Evolutionary conservation across 2,888 invertebrate species (phyloP), one percentile per base, ranked within the genome.

Genomic region (Lasioglossum calceatum): DNA sequence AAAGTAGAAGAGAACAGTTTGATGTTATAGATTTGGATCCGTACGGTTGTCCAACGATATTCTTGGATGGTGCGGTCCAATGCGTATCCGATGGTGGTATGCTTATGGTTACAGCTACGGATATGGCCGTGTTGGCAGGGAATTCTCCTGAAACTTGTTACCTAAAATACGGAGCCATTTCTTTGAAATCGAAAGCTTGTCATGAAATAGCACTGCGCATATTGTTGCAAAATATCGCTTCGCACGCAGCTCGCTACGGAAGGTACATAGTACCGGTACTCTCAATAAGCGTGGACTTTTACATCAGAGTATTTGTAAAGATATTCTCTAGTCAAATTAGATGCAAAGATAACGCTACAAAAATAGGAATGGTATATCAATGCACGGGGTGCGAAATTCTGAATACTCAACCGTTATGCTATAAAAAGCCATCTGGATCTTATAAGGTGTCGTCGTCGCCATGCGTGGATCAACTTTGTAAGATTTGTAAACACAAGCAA

Each of bases 181-280:
- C 99, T 1, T 95, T 99, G 72, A 97, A 97, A 92, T 97, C 97
- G 23, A 98, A 98, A 93, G 97, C 97, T 79, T 99, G 99, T 92
- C 99, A 99, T 96, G 99, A 99, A 96, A 98, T 99, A 97, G 98
- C 98, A 0, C 95, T 99, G n/a, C 96, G 99, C 88, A 99, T 99
- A 93, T 96, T 99, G 64, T 95, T 99, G 39, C 98, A 98, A 93
- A 97, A 98, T 90, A 98, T 99, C 88, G 98, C 99, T 93, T 96
- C 97, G 0, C 98, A 98, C 93, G 99, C 99, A 0, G 99, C 98
- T 93, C 97, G 98, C 50, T 99, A 99, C 95, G 98, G 98, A 5
- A 97, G 98, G 87, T 99, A 98, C 95, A 99, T 99, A 90, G 97
- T 97, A 70, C 99, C 99, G 0, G 94, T 99, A 71, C 94, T 99